Evolutionary conservation across 2,888 invertebrate genomes (phyloP), one percentile per base, ranked within the genome.

Genomic region (Augochlorella aurata): DNA sequence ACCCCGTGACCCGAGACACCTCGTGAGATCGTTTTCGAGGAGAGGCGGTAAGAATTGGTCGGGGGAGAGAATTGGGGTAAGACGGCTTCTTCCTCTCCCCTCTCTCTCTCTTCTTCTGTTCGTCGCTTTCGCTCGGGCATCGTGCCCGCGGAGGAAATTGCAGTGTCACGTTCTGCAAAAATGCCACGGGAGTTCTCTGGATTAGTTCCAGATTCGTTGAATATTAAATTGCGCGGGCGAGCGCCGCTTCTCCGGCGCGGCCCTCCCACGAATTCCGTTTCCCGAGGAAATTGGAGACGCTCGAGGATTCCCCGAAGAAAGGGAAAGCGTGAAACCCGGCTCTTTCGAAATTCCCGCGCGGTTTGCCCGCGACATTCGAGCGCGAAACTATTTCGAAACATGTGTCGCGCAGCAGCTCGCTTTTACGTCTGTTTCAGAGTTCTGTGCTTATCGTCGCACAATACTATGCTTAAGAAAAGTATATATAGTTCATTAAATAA

Each of bases 141-240:
- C 54, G 71, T 84, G 84, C 84, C 84, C 82, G n/a, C 18, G 45
- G 24, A 72, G 84, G 74, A 84, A 79, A 84, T 84, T 84, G 84
- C 84, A 82, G 79, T 82, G 77, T 84, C 84, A 79, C 79, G 82
- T 82, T 84, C 70, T 72, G 65, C 79, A 82, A 84, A 84, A 84
- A 82, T 84, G 54, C 71, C 76, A 65, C 73, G 73, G 74, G 66
- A 67, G n/a, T 52, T 49, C 44, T 24, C 84, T 84, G 84, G 84
- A 84, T 79, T 74, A 74, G 63, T 73, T 84, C 84, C 84, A 84
- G 79, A 82, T 77, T 82, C 82, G 74, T 47, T 84, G 82, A 82
- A 79, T 79, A 82, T 79, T 82, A 82, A 83, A 83, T 82, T 73
- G 79, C 54, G 66, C 50, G 63, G 21, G 54, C 44, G 16, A 18